phyloP scores from a whole-genome alignment of 2,888 invertebrate species.

The Liodrosophila aerea region DNA sequence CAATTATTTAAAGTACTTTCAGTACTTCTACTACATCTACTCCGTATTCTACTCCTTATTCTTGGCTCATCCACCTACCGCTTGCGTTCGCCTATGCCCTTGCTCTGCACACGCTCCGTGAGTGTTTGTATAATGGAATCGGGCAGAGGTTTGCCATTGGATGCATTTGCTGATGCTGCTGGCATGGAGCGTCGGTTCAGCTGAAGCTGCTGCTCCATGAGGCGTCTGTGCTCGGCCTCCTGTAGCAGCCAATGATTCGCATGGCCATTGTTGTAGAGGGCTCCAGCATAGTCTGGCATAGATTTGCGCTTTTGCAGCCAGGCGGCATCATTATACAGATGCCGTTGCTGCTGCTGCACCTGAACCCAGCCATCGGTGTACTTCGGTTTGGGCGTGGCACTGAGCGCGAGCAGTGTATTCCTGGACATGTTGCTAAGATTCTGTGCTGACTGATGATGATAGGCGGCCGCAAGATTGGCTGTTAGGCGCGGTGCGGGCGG shows the following conservation, averaged over 20 bases:
- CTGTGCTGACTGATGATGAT: conserved; percentile 77
- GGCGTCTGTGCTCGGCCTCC: conserved; percentile 94
- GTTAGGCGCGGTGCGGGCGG: conserved; percentile 51
- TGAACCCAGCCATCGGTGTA: conserved; percentile 85
- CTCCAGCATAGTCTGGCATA: conserved; percentile 84
- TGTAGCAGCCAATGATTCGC: conserved; percentile 94
- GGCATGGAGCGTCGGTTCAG: conserved; percentile 60
- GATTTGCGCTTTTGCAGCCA: conserved; percentile 85
- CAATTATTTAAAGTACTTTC: no score
- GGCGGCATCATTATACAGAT: conserved; percentile 73
- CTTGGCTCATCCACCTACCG: conserved; percentile 81
- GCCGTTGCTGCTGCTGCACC: conserved; percentile 77
- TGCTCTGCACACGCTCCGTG: conserved; percentile 87
- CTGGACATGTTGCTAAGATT: conserved; percentile 85
- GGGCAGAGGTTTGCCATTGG: conserved; percentile 86
- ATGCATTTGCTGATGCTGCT: conserved; percentile 52
- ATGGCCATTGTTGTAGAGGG: conserved; percentile 83
- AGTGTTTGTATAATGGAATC: conserved; percentile 88
- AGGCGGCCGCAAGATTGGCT: conserved; percentile 50
- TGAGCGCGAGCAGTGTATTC: conserved; percentile 87
- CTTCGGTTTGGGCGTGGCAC: conserved; percentile 90
- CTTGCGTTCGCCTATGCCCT: conserved; percentile 83
- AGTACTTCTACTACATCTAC: no score
- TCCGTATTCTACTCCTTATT: no score
- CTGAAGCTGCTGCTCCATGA: conserved; percentile 79